Conservation (phyloP, 53 echinoderm and acorn worm species). For the Temnopleurus reevesii region DNA sequence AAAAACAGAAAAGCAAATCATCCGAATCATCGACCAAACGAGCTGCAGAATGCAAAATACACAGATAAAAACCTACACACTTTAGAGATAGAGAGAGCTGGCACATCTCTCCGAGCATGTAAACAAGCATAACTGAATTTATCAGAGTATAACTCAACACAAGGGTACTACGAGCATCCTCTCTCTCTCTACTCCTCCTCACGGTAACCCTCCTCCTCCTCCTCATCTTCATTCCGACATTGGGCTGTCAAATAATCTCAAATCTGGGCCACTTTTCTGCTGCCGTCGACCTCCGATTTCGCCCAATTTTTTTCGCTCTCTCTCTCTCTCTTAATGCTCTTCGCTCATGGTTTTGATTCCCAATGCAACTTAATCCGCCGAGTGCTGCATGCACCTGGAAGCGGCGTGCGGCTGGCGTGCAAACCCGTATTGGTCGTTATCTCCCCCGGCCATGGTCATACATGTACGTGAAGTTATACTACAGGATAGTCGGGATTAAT, state of each 20-base stretch:
- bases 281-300: background rate
- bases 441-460: background rate
- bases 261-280: conserved; percentile 35
- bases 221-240: background rate
- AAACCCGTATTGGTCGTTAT: background rate
- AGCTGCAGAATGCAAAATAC: no score
- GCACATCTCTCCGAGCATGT: background rate
- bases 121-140: background rate
- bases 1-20: no score
- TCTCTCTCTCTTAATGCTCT: no score
- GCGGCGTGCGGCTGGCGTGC: background rate
- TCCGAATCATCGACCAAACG: no score
- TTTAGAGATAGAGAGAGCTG: no score
- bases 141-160: background rate
- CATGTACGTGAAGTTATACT: background rate
- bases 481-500: background rate
- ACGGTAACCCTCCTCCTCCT: background rate
- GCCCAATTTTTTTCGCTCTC: no score
- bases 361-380: conserved; percentile 5
- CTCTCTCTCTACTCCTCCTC: no score
- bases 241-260: background rate
- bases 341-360: background rate
- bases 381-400: background rate
- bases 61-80: no score
- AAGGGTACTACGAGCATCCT: background rate